These are phyloP conservation scores for Ashinkailepas kermadecensis DNA, from an alignment of 2,888 invertebrate species.

Conservation along the genomic window DNA sequence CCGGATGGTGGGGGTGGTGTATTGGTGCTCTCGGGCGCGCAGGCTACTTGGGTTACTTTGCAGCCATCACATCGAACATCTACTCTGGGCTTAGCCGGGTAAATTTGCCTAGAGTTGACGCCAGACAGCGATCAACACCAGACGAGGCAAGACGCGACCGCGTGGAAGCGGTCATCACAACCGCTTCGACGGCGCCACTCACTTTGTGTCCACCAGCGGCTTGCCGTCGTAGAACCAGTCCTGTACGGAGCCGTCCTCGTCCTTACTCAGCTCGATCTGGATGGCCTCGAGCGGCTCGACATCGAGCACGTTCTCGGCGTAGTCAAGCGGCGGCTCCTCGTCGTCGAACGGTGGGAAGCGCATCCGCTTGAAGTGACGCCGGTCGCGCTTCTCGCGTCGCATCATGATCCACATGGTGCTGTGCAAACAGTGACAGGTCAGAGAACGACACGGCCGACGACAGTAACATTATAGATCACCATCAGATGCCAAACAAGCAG, in stretches of 20 bases:
- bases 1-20: no score
- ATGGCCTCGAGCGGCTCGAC: slow-evolving; percentile 98
- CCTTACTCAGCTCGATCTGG: slow-evolving; percentile 92
- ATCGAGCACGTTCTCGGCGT: slow-evolving; percentile 97
- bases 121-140: no score
- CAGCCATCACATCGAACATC: no score
- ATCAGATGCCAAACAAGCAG: no score
- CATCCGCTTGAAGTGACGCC: slow-evolving; percentile 98
- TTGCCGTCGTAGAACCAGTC: slow-evolving; percentile 99
- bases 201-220: slow-evolving; percentile 84
- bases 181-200: slow-evolving; percentile 38
- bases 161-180: no score
- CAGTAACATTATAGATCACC: no score
- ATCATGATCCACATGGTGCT: slow-evolving; percentile 99
- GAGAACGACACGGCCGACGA: no score
- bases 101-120: no score
- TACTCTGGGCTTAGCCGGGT: no score
- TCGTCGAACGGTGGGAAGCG: slow-evolving; percentile 99
- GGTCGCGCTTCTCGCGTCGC: slow-evolving; percentile 96
- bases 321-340: slow-evolving; percentile 98
- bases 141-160: no score
- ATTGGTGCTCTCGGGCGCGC: no score
- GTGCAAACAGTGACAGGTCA: background rate
- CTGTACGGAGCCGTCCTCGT: slow-evolving; percentile 78
- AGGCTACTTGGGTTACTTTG: no score